Percentiles rank a stretch among this genome's conserved stretches.
phyloP scores from a whole-genome alignment of 2,797 vertebrate species.

The Pangasius djambal region DNA sequence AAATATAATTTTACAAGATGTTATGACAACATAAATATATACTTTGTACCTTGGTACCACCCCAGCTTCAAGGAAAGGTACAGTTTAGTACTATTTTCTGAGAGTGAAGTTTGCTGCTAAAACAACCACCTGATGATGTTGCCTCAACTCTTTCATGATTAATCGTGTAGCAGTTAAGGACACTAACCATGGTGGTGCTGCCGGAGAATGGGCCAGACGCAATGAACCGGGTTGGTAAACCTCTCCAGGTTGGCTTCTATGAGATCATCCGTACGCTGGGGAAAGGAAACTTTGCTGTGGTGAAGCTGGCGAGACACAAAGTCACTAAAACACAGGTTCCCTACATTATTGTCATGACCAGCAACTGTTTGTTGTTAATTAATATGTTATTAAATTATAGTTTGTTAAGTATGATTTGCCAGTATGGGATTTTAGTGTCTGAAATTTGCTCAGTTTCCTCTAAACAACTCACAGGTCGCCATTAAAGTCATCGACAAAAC shows the following conservation, averaged over 20 bases:
- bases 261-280: conserved; percentile 83
- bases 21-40: neutral
- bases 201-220: conserved; percentile 63
- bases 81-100: neutral
- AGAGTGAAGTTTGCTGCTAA: neutral
- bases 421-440: neutral
- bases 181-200: conserved; percentile 77
- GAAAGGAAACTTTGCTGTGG: conserved; percentile 86
- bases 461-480: conserved; percentile 74
- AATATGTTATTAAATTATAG: neutral
- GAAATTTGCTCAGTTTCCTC: neutral
- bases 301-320: conserved; percentile 83
- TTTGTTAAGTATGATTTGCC: neutral
- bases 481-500: conserved; percentile 89
- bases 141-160: neutral
- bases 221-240: conserved; percentile 60
- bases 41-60: neutral
- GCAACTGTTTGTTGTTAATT: neutral
- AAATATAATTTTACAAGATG: neutral
- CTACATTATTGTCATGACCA: neutral
- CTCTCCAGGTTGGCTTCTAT: conserved; percentile 84
- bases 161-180: neutral
- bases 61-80: neutral
- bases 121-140: neutral
- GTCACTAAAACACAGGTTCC: conserved; percentile 84